These are phyloP conservation scores for Coregonus clupeaformis DNA, from an alignment of 2,113 vertebrate species.

Conservation along the genomic window DNA sequence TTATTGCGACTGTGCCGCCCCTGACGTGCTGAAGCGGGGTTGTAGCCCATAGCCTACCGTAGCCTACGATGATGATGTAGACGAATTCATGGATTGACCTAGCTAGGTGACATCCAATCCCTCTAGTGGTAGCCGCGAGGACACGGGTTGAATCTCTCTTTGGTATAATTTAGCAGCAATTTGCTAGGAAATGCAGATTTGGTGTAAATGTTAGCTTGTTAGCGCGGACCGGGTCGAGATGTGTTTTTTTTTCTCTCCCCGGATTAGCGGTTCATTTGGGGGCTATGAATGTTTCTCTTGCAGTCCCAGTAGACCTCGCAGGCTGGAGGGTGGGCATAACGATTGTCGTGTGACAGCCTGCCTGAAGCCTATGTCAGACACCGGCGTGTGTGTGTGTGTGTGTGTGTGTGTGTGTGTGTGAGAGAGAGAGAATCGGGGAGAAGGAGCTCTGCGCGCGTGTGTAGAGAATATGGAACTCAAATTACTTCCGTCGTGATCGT, in stretches of 20 bases:
- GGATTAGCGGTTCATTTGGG: conserved; percentile 8
- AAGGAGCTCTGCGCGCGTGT: background rate
- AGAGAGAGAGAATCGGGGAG: background rate
- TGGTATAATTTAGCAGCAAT: too few species aligned
- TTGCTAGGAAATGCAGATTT: background rate
- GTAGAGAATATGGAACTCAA: background rate
- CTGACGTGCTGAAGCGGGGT: background rate
- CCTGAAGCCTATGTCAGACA: background rate
- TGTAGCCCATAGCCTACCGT: background rate
- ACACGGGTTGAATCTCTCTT: too few species aligned
- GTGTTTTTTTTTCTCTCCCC: background rate
- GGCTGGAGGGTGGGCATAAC: background rate
- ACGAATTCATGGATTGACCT: background rate
- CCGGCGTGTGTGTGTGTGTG: background rate
- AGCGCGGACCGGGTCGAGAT: background rate
- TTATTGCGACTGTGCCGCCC: background rate
- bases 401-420: background rate
- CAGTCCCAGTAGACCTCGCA: conserved; percentile 1
- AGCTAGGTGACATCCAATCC: too few species aligned
- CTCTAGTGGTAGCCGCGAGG: too few species aligned
- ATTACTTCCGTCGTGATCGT: background rate
- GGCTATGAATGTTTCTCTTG: background rate
- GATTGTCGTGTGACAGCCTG: background rate
- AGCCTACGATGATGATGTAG: background rate
- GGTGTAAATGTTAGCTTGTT: background rate